phyloP scores from a whole-genome alignment of 2,113 vertebrate species.

The Lathamus discolor region DNA sequence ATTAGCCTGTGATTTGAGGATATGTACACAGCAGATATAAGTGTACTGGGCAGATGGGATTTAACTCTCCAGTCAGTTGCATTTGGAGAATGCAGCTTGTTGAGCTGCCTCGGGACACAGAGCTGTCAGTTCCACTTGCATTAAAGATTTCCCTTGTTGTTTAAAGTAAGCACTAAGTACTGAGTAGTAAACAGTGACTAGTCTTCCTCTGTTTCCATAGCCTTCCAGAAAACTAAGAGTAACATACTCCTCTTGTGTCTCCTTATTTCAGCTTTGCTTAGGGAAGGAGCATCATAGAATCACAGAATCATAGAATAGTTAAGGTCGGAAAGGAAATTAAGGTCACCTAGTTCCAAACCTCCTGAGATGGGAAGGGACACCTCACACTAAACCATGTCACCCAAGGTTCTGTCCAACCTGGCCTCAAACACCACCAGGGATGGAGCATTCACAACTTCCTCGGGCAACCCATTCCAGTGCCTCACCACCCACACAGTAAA shows the following conservation, averaged over 20 bases:
- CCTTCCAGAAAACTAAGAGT: background rate
- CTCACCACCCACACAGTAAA: too few species aligned
- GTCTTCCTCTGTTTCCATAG: background rate
- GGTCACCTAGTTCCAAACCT: too few species aligned
- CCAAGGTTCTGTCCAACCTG: too few species aligned
- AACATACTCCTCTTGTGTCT: background rate
- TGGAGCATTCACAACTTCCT: too few species aligned
- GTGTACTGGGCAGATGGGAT: background rate
- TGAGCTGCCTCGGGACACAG: fast-evolving
- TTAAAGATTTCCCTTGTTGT: background rate
- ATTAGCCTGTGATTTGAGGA: background rate
- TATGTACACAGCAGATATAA: background rate
- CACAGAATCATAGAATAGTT: too few species aligned
- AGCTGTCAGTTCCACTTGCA: background rate
- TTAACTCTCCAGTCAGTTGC: background rate
- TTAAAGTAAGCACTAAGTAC: background rate
- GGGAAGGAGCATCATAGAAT: background rate
- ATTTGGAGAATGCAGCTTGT: background rate
- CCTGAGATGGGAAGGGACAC: too few species aligned
- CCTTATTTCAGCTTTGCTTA: background rate
- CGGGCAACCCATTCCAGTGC: too few species aligned
- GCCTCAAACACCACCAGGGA: too few species aligned
- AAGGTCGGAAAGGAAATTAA: too few species aligned
- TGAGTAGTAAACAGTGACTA: background rate
- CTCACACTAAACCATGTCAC: too few species aligned